phyloP scores from a whole-genome alignment of 2,888 invertebrate species.

The Sicus ferrugineus region DNA sequence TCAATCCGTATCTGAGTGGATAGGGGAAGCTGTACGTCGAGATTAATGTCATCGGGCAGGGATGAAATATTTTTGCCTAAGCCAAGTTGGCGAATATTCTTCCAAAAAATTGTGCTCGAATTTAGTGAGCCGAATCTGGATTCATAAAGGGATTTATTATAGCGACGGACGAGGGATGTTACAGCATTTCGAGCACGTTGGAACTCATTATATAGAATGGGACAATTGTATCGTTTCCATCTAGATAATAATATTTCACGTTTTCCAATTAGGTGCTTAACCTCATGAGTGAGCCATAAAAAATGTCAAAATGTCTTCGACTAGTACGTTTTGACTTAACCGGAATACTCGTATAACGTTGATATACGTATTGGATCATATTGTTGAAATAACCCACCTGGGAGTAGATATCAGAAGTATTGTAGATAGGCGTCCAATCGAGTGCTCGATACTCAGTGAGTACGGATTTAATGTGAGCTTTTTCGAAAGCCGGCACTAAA shows the following conservation, averaged over 20 bases:
- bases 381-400: not conserved
- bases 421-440: not conserved
- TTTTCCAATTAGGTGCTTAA: not conserved
- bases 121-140: not conserved
- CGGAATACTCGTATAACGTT: not conserved
- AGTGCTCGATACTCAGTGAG: not conserved
- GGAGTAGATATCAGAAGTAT: not conserved
- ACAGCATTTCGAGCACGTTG: not conserved
- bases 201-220: not conserved
- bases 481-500: not conserved
- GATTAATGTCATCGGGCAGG: not conserved
- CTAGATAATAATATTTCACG: not conserved
- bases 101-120: not conserved
- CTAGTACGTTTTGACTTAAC: not conserved
- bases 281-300: not conserved
- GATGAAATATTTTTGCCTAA: not conserved
- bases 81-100: not conserved
- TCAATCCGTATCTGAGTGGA: not conserved
- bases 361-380: not conserved
- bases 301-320: not conserved
- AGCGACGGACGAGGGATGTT: not conserved
- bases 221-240: not conserved
- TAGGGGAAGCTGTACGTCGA: not conserved
- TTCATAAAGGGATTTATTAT: not conserved
- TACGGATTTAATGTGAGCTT: not conserved